These are phyloP conservation scores for Netelia inedita DNA, from an alignment of 2,888 invertebrate species.

Conservation along the genomic window DNA sequence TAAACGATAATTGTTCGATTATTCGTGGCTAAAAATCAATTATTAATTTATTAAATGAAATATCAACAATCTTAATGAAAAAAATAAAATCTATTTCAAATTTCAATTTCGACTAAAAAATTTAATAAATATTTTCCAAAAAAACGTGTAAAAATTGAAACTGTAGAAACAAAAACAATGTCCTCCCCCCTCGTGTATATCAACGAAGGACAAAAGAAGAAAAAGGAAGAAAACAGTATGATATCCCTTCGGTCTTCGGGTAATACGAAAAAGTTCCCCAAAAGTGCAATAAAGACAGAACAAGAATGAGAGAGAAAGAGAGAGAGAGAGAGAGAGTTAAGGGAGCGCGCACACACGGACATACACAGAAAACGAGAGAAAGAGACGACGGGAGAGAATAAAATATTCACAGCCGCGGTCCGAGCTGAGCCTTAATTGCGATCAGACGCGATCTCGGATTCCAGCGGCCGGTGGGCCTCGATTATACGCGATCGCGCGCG, in stretches of 20 bases:
- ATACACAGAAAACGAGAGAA: conserved; percentile 56
- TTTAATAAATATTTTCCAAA: not conserved
- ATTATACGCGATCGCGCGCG: conserved; percentile 70
- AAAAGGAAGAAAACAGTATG: conserved; percentile 34
- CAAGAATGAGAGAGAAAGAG: conserved; percentile 47
- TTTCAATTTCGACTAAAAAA: not conserved
- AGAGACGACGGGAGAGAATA: conserved; percentile 76
- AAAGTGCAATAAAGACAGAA: conserved; percentile 64
- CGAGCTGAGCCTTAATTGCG: conserved; percentile 84
- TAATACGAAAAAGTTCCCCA: conserved; percentile 52
- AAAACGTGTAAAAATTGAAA: not conserved
- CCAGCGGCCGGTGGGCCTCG: conserved; percentile 83
- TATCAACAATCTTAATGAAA: not conserved
- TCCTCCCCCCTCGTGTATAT: not conserved
- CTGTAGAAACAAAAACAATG: no score
- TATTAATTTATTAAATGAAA: not conserved
- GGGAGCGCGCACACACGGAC: conserved; percentile 77
- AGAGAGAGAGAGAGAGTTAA: conserved; percentile 44
- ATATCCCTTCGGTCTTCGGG: conserved; percentile 39
- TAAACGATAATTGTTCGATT: no score
- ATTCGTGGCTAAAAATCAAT: no score
- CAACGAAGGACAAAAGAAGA: conserved; percentile 50
- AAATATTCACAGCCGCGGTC: conserved; percentile 84
- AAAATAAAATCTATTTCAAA: no score
- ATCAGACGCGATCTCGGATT: conserved; percentile 85